Base-by-base conservation (phyloP, 2,113 vertebrate species). In the Corythornis madagascariensis region DNA sequence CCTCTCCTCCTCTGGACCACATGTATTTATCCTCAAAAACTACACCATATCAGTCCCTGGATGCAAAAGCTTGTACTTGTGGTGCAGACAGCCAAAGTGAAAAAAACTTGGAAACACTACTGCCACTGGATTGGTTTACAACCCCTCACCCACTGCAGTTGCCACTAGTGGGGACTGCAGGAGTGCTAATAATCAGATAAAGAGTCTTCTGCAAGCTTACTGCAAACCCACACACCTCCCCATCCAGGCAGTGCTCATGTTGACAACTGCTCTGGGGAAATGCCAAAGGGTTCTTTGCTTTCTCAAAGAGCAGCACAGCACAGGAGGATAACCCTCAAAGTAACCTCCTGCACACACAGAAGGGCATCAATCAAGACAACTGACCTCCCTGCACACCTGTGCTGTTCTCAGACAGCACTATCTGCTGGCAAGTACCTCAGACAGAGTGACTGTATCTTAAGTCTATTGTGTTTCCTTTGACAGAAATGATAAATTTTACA, bases 211-310 rank as follows among this genome's bases (percentile, higher is more conserved):
- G 42, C 12, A 79, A 20, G n/a, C 11, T 43, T 19, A 56, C 29
- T 35, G 43, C 29, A 67, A 91, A 81, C 12, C 11, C 40, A 38
- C 0, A 0, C 29, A 38, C 16, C 42, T 73, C 56, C 2, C 52
- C 2, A 1, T 18, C 71, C 47, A 55, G 33, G 22, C 11, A 19
- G 56, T 5, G 48, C 16, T 14, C n/a, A 21, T 2, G n/a, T 40
- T 11, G 1, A 2, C 52, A 55, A 43, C 70, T 67, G 31, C 65
- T 55, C 26, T 47, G 59, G 56, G 26, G 24, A 63, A 55, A 74
- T 0, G 0, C 4, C 4, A 1, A 56, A 81, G 26, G 16, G 13
- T 11, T 1, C 10, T 4, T 3, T 42, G 26, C 29, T 86, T 84
- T 69, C 77, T 75, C 28, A 70, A 65, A 75, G 12, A 9, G 50